Base-by-base conservation (phyloP, 1,140 invertebrate genomes). In the Hyphantria cunea region DNA sequence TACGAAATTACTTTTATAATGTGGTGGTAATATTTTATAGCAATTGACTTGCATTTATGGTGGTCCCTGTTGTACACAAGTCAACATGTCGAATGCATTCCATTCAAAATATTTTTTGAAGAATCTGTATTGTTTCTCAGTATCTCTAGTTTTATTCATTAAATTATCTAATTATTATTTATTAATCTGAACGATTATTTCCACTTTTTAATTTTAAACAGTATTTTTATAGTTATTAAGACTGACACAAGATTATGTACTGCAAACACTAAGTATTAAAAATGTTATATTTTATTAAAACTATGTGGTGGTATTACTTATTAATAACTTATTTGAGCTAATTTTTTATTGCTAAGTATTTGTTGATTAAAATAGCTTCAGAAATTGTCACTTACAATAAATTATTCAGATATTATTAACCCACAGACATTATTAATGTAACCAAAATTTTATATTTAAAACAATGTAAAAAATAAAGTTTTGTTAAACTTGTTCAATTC, bases 201-300 rank as follows among this genome's bases (percentile, higher is more conserved):
- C 70, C 60, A 72, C 50, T 72, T 72, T 75, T 70, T 74, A 74
- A 68, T 76, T 76, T 77, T 74, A 79, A 84, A 77, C 82, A 89
- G 82, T 87, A 89, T 89, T 86, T 72, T 85, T 68, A 79, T 88
- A 89, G 82, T 77, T 80, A 64, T 81, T 89, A 89, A 89, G 86
- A 88, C 86, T 89, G 86, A 89, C 74, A 76, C 80, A 86, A 81
- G 68, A 79, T 76, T 82, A 84, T 84, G 78, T 86, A 85, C 82
- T 87, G 72, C 77, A 79, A 75, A 72, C 70, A 78, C 70, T 81
- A 76, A 85, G 83, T 86, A 87, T 87, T 82, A 85, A 80, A 25
- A 78, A 72, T 65, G 51, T 68, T 72, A 74, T 76, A 71, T 70
- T 75, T 68, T 72, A 63, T 69, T 69, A 79, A 73, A 49, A 72